Evolutionary conservation across 2,888 invertebrate genomes (phyloP).

Genomic region (Sarcophaga rosellei): DNA sequence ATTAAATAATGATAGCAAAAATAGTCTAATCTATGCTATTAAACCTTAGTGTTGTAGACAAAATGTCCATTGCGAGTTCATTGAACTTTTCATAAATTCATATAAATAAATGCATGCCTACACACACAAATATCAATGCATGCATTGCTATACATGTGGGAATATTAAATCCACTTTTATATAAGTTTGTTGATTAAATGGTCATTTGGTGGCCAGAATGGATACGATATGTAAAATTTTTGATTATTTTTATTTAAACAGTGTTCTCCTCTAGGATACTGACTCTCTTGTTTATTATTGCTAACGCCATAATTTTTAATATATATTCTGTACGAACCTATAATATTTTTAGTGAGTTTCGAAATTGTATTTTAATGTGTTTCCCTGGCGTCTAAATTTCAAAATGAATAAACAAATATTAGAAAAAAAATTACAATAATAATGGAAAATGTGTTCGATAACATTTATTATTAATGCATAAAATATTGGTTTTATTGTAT

Average conservation of each 20-base stretch:
- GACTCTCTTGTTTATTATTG: background rate
- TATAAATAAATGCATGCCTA: background rate
- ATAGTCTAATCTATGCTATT: background rate
- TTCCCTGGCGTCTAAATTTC: background rate
- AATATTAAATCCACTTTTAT: too few relatives aligned
- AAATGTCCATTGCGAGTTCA: background rate
- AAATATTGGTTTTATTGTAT: too few relatives aligned
- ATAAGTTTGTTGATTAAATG: constrained; percentile 4
- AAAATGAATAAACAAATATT: background rate
- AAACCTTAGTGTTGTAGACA: background rate
- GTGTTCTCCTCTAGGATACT: too few relatives aligned
- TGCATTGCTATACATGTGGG: background rate
- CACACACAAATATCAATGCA: too few relatives aligned
- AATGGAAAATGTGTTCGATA: background rate
- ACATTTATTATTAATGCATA: too few relatives aligned
- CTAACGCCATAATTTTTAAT: background rate
- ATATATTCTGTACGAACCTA: constrained; percentile 17
- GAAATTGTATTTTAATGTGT: constrained; percentile 9
- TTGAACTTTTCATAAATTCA: background rate
- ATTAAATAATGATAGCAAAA: background rate
- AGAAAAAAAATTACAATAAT: constrained; percentile 1
- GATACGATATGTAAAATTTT: constrained; percentile 17
- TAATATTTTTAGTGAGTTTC: background rate
- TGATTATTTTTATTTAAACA: background rate
- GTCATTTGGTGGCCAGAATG: background rate